phyloP scores from a whole-genome alignment of 2,113 vertebrate species.

The Halcyon malimbica region DNA sequence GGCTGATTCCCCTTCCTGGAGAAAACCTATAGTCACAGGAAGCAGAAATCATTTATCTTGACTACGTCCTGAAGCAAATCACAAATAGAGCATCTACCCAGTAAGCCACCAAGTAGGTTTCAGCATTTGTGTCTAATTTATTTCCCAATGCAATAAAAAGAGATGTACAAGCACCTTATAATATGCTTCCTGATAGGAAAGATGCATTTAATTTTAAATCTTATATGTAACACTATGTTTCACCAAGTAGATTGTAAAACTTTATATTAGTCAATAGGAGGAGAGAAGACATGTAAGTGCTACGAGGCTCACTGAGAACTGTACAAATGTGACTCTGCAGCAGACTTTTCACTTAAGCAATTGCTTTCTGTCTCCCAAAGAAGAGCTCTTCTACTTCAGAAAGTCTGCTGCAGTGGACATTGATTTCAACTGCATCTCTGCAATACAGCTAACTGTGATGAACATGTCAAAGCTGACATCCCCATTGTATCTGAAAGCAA shows the following conservation, averaged over 20 bases:
- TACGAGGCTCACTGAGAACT: not conserved
- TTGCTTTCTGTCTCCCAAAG: not conserved
- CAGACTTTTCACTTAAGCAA: not conserved
- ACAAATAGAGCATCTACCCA: not conserved
- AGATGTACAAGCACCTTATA: not conserved
- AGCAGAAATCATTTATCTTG: not conserved
- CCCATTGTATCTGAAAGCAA: not conserved
- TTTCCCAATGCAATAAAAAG: not conserved
- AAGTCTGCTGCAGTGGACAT: not conserved
- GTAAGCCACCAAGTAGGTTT: not conserved
- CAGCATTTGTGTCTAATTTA: not conserved
- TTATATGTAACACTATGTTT: conserved; percentile 3
- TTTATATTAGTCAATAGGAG: not conserved
- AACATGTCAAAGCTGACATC: not conserved
- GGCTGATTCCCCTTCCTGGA: not conserved
- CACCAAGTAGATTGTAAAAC: not conserved
- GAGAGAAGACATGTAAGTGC: not conserved
- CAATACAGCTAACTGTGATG: not conserved
- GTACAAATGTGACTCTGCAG: not conserved
- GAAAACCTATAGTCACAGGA: not conserved
- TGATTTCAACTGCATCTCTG: not conserved
- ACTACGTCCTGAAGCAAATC: not conserved
- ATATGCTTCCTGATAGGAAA: not conserved
- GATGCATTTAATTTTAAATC: not conserved
- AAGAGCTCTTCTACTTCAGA: not conserved